A percentile compares a stretch with the other conserved stretches of the same genome.
Conservation (phyloP, 2,888 invertebrate species). For the Scaptomyza cyrtandrae region DNA sequence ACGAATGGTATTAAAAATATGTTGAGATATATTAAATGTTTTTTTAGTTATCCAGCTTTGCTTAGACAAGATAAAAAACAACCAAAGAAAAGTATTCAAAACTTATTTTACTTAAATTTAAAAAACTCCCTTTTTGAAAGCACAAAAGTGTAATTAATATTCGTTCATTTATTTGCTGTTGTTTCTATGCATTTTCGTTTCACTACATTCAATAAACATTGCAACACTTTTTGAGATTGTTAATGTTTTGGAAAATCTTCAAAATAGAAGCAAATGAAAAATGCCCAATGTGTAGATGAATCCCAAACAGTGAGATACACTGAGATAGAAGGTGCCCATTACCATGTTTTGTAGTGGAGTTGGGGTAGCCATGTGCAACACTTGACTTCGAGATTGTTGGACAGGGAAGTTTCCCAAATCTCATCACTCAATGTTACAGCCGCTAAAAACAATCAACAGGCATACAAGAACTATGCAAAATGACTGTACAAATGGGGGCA, state of each 20-base stretch:
- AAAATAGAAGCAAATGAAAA: slow-evolving; percentile 44
- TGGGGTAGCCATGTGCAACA: slow-evolving; percentile 50
- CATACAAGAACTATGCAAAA: slow-evolving; percentile 63
- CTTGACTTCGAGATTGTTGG: slow-evolving; percentile 1
- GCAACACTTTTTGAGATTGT: slow-evolving; percentile 48
- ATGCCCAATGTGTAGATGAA: slow-evolving; percentile 36
- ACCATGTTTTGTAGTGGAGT: slow-evolving; percentile 1
- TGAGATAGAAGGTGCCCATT: slow-evolving; percentile 15
- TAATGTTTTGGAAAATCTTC: slow-evolving; percentile 66
- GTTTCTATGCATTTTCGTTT: slow-evolving; percentile 6
- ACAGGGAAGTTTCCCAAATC: slow-evolving; percentile 17
- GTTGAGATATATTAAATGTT: too few relatives aligned
- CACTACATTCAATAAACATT: slow-evolving; percentile 52
- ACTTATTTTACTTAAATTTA: neutral
- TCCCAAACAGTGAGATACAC: neutral
- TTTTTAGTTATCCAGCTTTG: too few relatives aligned
- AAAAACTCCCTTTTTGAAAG: neutral
- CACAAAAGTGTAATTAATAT: slow-evolving; percentile 5
- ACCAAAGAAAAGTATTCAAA: neutral
- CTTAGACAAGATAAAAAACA: too few relatives aligned
- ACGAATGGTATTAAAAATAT: neutral
- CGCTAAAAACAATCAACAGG: slow-evolving; percentile 71
- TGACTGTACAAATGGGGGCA: slow-evolving; percentile 30
- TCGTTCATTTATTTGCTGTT: neutral
- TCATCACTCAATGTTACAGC: slow-evolving; percentile 73